phyloP scores from a whole-genome alignment of 2,888 invertebrate genomes.

The Mycogona germanica region DNA sequence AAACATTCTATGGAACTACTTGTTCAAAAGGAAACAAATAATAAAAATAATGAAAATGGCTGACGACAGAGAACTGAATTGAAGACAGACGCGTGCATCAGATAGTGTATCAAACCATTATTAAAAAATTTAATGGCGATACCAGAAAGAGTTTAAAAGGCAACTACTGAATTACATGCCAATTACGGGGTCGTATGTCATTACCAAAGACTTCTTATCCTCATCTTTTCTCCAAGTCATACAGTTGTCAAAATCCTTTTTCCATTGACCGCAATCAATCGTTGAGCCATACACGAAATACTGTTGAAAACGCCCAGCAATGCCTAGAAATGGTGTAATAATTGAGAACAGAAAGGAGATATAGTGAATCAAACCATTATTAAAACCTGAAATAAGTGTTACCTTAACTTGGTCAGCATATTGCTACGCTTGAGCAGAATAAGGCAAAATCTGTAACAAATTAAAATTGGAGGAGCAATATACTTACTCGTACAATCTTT shows the following conservation, averaged over 20 bases:
- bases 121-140: too few relatives aligned
- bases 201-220: conserved; percentile 54
- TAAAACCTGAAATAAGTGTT: too few relatives aligned
- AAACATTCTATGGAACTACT: too few relatives aligned
- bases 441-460: background rate
- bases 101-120: conserved; percentile 25
- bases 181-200: too few relatives aligned
- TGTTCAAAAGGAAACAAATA: too few relatives aligned
- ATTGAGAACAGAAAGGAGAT: background rate
- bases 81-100: too few relatives aligned
- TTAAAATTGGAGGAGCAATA: background rate
- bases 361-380: too few relatives aligned
- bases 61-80: too few relatives aligned
- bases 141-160: too few relatives aligned
- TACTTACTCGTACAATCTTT: conserved; percentile 46
- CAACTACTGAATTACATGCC: too few relatives aligned
- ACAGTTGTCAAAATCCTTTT: conserved; percentile 62
- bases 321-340: conserved; percentile 30
- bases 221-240: conserved; percentile 48
- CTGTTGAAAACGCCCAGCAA: conserved; percentile 67
- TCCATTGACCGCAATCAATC: conserved; percentile 65
- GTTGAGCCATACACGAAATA: conserved; percentile 65
- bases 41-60: too few relatives aligned
- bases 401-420: too few relatives aligned
- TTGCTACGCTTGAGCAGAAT: background rate